Conservation (phyloP, 2,888 invertebrate genomes). For the Oxycera nigricornis region DNA sequence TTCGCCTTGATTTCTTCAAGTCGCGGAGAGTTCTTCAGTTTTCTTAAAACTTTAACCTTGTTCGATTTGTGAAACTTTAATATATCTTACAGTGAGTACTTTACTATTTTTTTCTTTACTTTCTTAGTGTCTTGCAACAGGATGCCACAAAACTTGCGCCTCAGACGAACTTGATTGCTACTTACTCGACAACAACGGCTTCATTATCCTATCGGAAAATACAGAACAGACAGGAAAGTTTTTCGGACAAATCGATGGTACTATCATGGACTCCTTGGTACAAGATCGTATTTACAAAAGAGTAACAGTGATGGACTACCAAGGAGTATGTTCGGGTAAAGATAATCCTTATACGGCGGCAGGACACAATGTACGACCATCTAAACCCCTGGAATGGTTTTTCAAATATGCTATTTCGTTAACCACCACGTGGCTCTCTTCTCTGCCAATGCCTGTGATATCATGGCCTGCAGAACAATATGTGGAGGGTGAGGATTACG, state of each 20-base stretch:
- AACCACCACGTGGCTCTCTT: slow-evolving; percentile 57
- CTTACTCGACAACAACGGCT: slow-evolving; percentile 93
- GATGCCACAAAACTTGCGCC: slow-evolving; percentile 84
- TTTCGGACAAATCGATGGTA: slow-evolving; percentile 93
- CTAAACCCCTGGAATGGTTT: slow-evolving; percentile 56
- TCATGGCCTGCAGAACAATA: slow-evolving; percentile 61
- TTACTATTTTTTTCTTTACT: too few species aligned
- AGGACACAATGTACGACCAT: slow-evolving; percentile 54
- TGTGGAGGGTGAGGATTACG: slow-evolving; percentile 55
- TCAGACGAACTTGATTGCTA: slow-evolving; percentile 91
- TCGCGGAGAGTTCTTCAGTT: too few species aligned
- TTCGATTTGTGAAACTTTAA: not conserved
- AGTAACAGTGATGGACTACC: slow-evolving; percentile 86
- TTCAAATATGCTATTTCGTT: slow-evolving; percentile 57
- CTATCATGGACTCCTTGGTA: slow-evolving; percentile 91
- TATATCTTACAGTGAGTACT: too few species aligned
- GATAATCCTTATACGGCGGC: slow-evolving; percentile 65
- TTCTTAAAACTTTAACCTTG: too few species aligned
- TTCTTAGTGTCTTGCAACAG: slow-evolving; percentile 59
- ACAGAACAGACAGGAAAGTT: slow-evolving; percentile 87
- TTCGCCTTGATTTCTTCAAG: too few species aligned
- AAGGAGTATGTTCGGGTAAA: slow-evolving; percentile 80
- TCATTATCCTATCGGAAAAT: slow-evolving; percentile 89
- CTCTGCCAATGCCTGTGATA: slow-evolving; percentile 56
- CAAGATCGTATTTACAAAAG: slow-evolving; percentile 90